phyloP scores from a whole-genome alignment of 2,113 vertebrate genomes.

The Nothocercus nigrocapillus region DNA sequence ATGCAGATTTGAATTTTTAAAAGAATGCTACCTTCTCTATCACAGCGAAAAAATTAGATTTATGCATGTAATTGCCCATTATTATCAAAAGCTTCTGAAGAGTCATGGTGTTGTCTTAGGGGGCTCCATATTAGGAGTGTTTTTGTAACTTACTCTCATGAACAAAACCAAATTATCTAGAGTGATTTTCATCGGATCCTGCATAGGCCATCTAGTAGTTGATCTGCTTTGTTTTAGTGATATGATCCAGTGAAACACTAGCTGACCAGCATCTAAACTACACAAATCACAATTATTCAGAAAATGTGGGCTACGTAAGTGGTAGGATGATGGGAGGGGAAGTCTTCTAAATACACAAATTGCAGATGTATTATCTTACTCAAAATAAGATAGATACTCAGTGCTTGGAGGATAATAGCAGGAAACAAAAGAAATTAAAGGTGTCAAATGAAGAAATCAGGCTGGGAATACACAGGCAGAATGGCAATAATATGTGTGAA shows the following conservation, averaged over 20 bases:
- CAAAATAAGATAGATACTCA: not conserved
- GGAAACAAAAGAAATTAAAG: constrained; percentile 46
- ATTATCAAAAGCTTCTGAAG: constrained; percentile 45
- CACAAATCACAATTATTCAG: not conserved
- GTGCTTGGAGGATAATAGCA: not conserved
- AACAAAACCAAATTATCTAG: not conserved
- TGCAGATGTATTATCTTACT: not conserved
- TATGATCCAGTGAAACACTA: not conserved
- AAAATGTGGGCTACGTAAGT: not conserved
- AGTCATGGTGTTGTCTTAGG: constrained; percentile 7
- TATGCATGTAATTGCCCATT: constrained; percentile 27
- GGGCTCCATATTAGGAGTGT: not conserved
- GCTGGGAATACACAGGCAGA: not conserved
- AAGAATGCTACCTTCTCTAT: not conserved
- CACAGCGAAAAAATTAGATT: constrained; percentile 40
- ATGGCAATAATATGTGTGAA: not conserved
- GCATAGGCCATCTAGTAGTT: not conserved
- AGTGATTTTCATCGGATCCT: not conserved
- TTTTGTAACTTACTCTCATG: not conserved
- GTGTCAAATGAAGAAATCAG: not conserved
- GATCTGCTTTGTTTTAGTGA: not conserved
- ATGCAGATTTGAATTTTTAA: constrained; percentile 31
- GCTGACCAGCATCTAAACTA: not conserved
- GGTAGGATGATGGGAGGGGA: not conserved
- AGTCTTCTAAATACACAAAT: not conserved